Conservation (phyloP, 2,797 vertebrate species). For the Pampus argenteus region DNA sequence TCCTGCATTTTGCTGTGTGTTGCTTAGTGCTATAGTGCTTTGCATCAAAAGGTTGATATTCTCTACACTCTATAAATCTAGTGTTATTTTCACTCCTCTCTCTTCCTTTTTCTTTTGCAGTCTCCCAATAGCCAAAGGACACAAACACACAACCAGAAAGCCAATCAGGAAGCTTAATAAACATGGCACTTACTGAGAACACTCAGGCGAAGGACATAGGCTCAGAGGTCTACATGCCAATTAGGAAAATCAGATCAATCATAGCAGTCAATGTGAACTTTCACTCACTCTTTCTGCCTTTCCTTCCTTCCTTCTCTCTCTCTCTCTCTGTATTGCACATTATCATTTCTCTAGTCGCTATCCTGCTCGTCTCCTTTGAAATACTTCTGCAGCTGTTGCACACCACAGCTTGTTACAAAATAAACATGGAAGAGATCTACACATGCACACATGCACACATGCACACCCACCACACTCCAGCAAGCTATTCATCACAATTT, state of each 20-base stretch:
- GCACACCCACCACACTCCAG: conserved; percentile 34
- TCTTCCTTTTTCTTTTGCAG: conserved; percentile 48
- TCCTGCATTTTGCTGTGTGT: background rate
- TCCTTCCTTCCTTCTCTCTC: background rate
- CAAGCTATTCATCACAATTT: conserved; percentile 77
- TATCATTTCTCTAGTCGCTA: conserved; percentile 38
- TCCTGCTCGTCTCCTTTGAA: conserved; percentile 36
- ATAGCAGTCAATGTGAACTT: conserved; percentile 55
- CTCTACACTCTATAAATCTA: background rate
- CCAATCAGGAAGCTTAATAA: conserved; percentile 75
- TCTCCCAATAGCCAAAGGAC: conserved; percentile 70
- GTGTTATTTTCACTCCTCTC: conserved; percentile 1
- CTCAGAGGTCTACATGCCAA: conserved; percentile 71
- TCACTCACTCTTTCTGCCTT: conserved; percentile 10
- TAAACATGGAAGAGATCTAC: conserved; percentile 50
- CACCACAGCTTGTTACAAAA: conserved; percentile 51
- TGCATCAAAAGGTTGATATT: background rate
- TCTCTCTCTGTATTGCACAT: conserved; percentile 26
- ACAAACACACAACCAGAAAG: conserved; percentile 78
- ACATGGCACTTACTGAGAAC: conserved; percentile 73
- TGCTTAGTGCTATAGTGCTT: background rate
- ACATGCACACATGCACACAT: conserved; percentile 19
- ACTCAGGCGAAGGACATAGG: conserved; percentile 69
- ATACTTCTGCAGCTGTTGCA: conserved; percentile 20
- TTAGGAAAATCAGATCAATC: conserved; percentile 80